phyloP scores from a whole-genome alignment of 2,888 invertebrate genomes.

The Eupeodes luniger region DNA sequence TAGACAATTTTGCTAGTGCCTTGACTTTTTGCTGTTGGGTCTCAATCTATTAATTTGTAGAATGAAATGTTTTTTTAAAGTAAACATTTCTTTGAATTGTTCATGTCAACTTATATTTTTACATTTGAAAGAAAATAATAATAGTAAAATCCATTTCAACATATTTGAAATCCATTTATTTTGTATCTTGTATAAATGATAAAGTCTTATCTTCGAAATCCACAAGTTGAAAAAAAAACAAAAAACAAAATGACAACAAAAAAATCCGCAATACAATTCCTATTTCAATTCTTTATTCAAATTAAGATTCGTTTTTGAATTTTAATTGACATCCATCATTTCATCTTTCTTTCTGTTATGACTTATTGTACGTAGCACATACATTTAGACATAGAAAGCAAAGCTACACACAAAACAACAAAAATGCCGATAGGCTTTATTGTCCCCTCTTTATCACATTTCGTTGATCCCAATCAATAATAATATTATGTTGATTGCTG shows the following conservation, averaged over 20 bases:
- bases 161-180: too few species aligned
- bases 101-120: too few species aligned
- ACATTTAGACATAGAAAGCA: constrained; percentile 7
- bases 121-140: too few species aligned
- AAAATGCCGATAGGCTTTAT: constrained; percentile 47
- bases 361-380: not conserved
- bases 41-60: too few species aligned
- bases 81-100: too few species aligned
- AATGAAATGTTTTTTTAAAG: too few species aligned
- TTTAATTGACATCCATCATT: constrained; percentile 35
- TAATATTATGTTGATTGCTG: constrained; percentile 49
- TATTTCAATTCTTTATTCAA: not conserved
- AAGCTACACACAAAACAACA: not conserved
- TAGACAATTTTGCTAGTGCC: too few species aligned
- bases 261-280: not conserved
- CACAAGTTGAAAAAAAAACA: not conserved
- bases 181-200: too few species aligned
- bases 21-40: too few species aligned
- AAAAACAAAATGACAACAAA: constrained; percentile 1
- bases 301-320: constrained; percentile 1
- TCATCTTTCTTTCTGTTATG: not conserved
- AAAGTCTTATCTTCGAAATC: too few species aligned
- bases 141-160: too few species aligned
- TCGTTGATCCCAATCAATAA: constrained; percentile 69
- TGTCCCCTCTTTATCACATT: constrained; percentile 56